These are phyloP conservation scores for Propithecus coquereli DNA, from an alignment of 2,113 vertebrate genomes.

Conservation along the genomic window DNA sequence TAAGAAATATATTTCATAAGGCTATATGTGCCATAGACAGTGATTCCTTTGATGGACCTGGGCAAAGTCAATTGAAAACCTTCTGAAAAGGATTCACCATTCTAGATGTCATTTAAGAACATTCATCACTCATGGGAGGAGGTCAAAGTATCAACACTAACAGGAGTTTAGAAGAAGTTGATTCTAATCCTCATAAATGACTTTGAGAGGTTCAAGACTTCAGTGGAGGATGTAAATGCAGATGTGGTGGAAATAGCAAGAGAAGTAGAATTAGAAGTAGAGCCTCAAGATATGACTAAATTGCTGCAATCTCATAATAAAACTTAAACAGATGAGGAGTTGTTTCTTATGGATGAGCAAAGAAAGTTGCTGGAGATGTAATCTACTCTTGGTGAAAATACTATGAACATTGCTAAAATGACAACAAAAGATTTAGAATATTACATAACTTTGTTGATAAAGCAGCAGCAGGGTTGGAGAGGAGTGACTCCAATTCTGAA, in stretches of 20 bases:
- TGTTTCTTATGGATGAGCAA: background rate
- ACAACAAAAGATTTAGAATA: background rate
- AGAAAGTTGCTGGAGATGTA: background rate
- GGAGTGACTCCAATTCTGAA: background rate
- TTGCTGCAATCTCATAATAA: background rate
- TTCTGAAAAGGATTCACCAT: background rate
- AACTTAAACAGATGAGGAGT: background rate
- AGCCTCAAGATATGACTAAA: background rate
- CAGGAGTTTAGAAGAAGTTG: background rate
- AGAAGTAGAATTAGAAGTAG: background rate
- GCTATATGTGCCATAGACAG: background rate
- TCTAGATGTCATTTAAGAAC: background rate
- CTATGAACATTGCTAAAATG: background rate
- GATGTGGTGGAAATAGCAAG: background rate
- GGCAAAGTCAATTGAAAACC: background rate
- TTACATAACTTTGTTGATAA: background rate
- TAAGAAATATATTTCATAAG: background rate
- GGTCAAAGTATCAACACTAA: background rate
- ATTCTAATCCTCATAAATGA: background rate
- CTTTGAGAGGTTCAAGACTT: background rate
- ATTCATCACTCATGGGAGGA: background rate
- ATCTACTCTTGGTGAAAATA: background rate
- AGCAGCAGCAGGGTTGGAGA: background rate
- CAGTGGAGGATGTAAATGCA: background rate
- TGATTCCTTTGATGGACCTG: background rate